These are phyloP conservation scores for Pampus argenteus DNA, from an alignment of 2,797 vertebrate genomes.

Conservation along the genomic window DNA sequence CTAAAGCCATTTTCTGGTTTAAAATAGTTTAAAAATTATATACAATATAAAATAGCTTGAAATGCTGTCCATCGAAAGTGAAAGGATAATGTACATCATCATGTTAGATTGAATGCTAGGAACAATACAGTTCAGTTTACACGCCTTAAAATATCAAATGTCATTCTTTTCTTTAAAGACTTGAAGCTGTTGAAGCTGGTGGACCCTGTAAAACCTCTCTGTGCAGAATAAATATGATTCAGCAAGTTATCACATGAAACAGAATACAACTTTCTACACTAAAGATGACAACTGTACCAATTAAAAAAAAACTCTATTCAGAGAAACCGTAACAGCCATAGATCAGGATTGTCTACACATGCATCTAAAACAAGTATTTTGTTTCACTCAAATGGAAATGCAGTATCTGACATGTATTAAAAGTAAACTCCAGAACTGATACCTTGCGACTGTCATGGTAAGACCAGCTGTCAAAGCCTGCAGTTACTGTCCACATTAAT, in stretches of 20 bases:
- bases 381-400: background rate
- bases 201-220: constrained; percentile 18
- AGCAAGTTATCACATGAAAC: constrained; percentile 5
- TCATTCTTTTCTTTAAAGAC: background rate
- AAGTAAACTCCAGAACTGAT: constrained; percentile 26
- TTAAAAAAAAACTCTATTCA: background rate
- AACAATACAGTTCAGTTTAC: constrained; percentile 4
- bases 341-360: constrained; percentile 32
- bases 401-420: constrained; percentile 2
- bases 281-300: background rate
- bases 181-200: constrained; percentile 7
- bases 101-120: constrained; percentile 6
- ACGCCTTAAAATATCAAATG: background rate
- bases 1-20: constrained; percentile 30
- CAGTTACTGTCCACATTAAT: constrained; percentile 16
- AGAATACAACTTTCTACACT: background rate
- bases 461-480: background rate
- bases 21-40: constrained; percentile 44
- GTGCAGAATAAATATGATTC: constrained; percentile 10
- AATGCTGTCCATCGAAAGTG: constrained; percentile 35
- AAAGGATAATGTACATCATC: constrained; percentile 20
- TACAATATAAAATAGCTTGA: constrained; percentile 62
- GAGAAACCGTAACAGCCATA: background rate
- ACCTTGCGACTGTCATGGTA: background rate
- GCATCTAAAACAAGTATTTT: constrained; percentile 13